A percentile compares a stretch with the other conserved stretches of the same genome.
phyloP scores from a whole-genome alignment of 2,888 invertebrate genomes.

The Lasioglossum lativentre region DNA sequence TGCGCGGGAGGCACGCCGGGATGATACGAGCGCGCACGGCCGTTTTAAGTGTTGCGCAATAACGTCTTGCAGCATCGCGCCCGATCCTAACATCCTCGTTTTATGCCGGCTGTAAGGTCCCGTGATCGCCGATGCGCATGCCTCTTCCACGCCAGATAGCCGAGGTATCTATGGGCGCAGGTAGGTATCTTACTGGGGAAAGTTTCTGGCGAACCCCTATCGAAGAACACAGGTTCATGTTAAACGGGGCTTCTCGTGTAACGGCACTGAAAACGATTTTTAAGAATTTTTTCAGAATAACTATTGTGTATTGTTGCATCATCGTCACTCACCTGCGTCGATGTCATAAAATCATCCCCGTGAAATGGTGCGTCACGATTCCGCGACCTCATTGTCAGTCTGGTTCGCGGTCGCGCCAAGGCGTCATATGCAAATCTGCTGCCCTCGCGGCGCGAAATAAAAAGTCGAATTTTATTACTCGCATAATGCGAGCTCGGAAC shows the following conservation, averaged over 20 bases:
- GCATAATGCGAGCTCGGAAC: conserved; percentile 40
- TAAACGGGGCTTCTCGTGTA: too few species aligned
- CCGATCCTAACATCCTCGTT: conserved; percentile 66
- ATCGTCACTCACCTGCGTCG: background rate
- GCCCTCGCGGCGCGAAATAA: conserved; percentile 27
- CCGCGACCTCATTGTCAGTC: background rate
- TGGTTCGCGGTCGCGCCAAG: background rate
- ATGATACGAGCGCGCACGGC: conserved; percentile 53
- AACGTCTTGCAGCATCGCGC: conserved; percentile 67
- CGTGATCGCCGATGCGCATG: conserved; percentile 64
- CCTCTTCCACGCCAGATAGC: conserved; percentile 48
- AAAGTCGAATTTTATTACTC: conserved; percentile 17
- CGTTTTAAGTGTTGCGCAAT: conserved; percentile 72
- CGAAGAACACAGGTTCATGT: background rate
- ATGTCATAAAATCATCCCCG: background rate
- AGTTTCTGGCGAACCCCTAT: conserved; percentile 4
- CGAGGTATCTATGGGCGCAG: conserved; percentile 58
- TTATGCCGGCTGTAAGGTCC: conserved; percentile 72
- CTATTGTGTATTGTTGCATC: too few species aligned
- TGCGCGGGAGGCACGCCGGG: conserved; percentile 43
- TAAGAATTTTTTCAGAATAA: too few species aligned
- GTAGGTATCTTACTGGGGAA: conserved; percentile 45
- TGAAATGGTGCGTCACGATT: conserved; percentile 35
- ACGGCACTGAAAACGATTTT: too few species aligned
- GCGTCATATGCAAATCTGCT: conserved; percentile 27